These are phyloP conservation scores for Caenorhabditis tropicalis DNA, from an alignment of 1,140 invertebrate species.

Conservation along the genomic window DNA sequence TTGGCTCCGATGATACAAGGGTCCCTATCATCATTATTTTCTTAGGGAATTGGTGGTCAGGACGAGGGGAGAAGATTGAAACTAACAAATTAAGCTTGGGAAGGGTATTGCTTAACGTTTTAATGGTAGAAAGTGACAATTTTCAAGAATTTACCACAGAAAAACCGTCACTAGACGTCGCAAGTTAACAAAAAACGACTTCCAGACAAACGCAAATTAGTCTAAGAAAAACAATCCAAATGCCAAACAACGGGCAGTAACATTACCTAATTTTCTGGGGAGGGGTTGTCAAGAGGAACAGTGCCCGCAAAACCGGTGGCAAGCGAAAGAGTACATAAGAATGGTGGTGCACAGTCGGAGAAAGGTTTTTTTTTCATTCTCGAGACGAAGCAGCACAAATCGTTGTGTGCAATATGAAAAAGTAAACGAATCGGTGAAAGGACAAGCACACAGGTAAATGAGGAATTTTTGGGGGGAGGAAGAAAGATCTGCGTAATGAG, in stretches of 20 bases:
- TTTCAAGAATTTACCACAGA: too few relatives aligned
- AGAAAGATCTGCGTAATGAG: slow-evolving; percentile 22
- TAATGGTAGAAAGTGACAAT: too few relatives aligned
- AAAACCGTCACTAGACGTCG: too few relatives aligned
- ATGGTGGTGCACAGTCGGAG: background rate
- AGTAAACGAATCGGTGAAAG: slow-evolving; percentile 9
- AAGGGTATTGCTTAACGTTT: too few relatives aligned
- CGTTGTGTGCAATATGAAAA: slow-evolving; percentile 1
- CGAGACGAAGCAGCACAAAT: background rate
- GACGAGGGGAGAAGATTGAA: too few relatives aligned
- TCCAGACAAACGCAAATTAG: too few relatives aligned
- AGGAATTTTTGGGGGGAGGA: background rate
- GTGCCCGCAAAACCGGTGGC: background rate
- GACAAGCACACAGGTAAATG: background rate
- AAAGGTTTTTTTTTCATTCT: background rate
- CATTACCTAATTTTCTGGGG: too few relatives aligned
- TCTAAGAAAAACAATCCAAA: too few relatives aligned
- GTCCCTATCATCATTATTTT: background rate
- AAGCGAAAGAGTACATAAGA: slow-evolving; percentile 12
- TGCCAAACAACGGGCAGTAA: too few relatives aligned
- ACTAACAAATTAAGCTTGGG: too few relatives aligned
- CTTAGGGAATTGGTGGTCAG: background rate
- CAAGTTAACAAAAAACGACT: too few relatives aligned
- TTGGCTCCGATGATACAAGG: background rate
- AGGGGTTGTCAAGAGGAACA: slow-evolving; percentile 5